phyloP scores from a whole-genome alignment of 2,888 invertebrate species.

The Prenolepis imparis region DNA sequence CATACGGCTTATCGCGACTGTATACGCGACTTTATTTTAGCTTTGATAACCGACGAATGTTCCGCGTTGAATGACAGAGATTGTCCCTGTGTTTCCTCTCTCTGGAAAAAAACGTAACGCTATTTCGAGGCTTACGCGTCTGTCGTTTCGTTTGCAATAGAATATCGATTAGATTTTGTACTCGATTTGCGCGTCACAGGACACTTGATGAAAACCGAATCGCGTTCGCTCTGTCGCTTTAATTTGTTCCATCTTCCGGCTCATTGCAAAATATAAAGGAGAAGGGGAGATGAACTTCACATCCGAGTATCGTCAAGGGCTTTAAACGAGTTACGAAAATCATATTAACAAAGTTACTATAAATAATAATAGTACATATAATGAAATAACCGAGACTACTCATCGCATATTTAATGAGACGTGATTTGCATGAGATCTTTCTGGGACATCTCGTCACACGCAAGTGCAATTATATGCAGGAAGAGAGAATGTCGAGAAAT shows the following conservation, averaged over 20 bases:
- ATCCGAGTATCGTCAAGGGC: conserved; percentile 59
- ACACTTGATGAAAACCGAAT: conserved; percentile 71
- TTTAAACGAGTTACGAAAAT: conserved; percentile 61
- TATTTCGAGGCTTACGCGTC: conserved; percentile 42
- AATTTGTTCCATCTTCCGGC: conserved; percentile 49
- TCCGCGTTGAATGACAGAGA: conserved; percentile 46
- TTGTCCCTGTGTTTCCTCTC: neutral
- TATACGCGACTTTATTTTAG: conserved; percentile 49
- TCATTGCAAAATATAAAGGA: conserved; percentile 54
- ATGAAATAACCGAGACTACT: neutral
- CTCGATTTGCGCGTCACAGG: conserved; percentile 72
- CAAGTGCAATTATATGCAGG: neutral
- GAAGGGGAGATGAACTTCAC: conserved; percentile 56
- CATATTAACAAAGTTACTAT: conserved; percentile 71
- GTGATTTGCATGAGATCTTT: conserved; percentile 10
- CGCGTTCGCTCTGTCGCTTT: conserved; percentile 45
- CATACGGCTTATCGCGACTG: conserved; percentile 30
- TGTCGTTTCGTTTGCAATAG: conserved; percentile 70
- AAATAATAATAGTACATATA: neutral
- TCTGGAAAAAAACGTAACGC: conserved; percentile 41
- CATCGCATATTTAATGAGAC: neutral
- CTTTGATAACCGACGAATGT: conserved; percentile 45
- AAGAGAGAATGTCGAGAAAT: neutral
- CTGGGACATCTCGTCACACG: neutral
- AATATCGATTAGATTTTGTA: conserved; percentile 76